Percentiles rank a stretch among this genome's conserved stretches.
These are phyloP conservation scores for Aplochiton taeniatus DNA, from an alignment of 2,797 vertebrate species.

Conservation along the genomic window DNA sequence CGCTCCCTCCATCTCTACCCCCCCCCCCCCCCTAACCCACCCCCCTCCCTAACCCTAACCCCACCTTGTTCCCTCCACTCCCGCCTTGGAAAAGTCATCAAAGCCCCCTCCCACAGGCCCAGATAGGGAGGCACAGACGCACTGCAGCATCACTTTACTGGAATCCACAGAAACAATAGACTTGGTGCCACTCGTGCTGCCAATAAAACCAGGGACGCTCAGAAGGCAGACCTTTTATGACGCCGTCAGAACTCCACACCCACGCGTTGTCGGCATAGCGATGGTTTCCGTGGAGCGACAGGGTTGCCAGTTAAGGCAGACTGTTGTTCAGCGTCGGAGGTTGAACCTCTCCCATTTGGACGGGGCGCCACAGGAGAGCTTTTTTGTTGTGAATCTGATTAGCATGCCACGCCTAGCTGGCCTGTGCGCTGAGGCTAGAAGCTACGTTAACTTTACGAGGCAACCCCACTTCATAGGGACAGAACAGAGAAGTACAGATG, in stretches of 20 bases:
- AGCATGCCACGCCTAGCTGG: constrained; percentile 37
- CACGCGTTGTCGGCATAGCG: constrained; percentile 55
- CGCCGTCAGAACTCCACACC: constrained; percentile 45
- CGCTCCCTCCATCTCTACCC: constrained; percentile 13
- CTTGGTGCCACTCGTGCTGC: constrained; percentile 22
- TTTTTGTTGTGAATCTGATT: constrained; percentile 50
- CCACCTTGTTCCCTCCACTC: constrained; percentile 23
- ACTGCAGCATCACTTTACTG: constrained; percentile 38
- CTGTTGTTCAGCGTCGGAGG: not conserved
- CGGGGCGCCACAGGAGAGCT: constrained; percentile 51
- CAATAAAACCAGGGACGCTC: constrained; percentile 43
- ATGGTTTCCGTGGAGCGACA: constrained; percentile 30
- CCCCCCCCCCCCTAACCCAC: not conserved
- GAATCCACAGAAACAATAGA: constrained; percentile 38
- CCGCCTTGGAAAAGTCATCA: constrained; percentile 36
- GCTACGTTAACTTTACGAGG: constrained; percentile 47
- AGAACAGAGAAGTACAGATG: constrained; percentile 41
- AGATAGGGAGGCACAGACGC: constrained; percentile 20
- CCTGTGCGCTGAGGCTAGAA: constrained; percentile 32
- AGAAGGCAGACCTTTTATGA: constrained; percentile 43
- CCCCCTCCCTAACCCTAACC: not conserved
- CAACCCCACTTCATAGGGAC: constrained; percentile 27
- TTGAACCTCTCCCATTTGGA: too few relatives aligned
- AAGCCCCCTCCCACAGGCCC: constrained; percentile 31
- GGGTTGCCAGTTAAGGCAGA: constrained; percentile 25